phyloP scores from a whole-genome alignment of 23 tunicate genomes.

The Aplidium turbinatum region DNA sequence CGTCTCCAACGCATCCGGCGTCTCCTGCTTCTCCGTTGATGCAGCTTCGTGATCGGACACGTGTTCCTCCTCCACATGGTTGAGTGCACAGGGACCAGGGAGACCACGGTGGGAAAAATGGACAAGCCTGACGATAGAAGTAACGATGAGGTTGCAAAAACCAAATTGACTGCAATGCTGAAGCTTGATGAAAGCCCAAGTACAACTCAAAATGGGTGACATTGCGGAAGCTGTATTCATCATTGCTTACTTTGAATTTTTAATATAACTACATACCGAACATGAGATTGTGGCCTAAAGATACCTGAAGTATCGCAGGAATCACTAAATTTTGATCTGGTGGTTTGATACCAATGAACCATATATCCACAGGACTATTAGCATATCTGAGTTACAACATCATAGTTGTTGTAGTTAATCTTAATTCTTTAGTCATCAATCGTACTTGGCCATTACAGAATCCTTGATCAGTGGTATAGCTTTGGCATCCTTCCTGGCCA shows the following conservation, averaged over 20 bases:
- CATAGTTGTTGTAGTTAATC: background rate
- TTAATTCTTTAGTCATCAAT: background rate
- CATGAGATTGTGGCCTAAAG: no score
- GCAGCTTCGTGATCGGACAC: slow-evolving; percentile 37
- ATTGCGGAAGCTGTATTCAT: no score
- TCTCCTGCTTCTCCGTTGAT: slow-evolving; percentile 53
- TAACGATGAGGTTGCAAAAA: background rate
- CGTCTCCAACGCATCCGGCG: slow-evolving; percentile 43
- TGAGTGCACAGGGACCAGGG: slow-evolving; percentile 44
- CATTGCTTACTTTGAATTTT: no score
- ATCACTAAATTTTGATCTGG: no score
- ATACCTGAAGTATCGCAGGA: no score
- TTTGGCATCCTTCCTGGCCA: no score
- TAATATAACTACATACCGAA: no score
- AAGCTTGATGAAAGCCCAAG: background rate
- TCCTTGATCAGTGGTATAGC: no score
- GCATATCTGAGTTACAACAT: no score
- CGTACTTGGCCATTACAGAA: no score
- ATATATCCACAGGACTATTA: no score
- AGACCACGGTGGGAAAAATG: slow-evolving; percentile 54
- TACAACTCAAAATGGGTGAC: background rate
- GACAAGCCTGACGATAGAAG: slow-evolving; percentile 56
- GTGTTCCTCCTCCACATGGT: slow-evolving; percentile 61
- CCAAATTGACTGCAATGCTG: background rate
- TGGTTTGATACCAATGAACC: no score